Percentiles rank a stretch among this genome's conserved stretches.
Evolutionary conservation across 1,140 invertebrate species (phyloP).

Genomic region (Cherax quadricarinatus): DNA sequence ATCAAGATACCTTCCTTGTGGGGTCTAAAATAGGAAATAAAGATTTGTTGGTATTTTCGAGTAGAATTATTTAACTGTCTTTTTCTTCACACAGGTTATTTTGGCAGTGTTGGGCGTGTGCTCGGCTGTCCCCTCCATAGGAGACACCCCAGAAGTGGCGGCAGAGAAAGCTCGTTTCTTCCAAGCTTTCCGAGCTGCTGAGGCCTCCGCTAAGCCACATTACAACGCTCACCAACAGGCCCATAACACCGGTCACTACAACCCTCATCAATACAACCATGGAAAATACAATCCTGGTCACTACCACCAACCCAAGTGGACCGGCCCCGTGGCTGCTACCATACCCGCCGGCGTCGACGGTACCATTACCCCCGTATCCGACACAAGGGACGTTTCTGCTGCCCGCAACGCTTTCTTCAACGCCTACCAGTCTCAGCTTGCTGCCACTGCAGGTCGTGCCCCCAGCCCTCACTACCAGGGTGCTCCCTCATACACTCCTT

Average conservation of each 20-base stretch:
- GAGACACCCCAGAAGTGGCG: conserved; percentile 44
- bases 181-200: conserved; percentile 51
- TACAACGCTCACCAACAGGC: conserved; percentile 31
- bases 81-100: conserved; percentile 29
- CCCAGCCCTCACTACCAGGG: neutral
- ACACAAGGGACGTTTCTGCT: conserved; percentile 64
- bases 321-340: conserved; percentile 66
- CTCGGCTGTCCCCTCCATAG: conserved; percentile 52
- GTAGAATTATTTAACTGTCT: too few species aligned
- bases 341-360: conserved; percentile 71
- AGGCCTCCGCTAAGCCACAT: conserved; percentile 30
- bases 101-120: conserved; percentile 60
- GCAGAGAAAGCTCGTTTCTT: conserved; percentile 61
- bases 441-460: conserved; percentile 8
- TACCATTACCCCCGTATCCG: conserved; percentile 38
- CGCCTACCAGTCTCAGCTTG: conserved; percentile 41
- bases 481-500: neutral
- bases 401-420: conserved; percentile 62
- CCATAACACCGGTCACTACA: neutral
- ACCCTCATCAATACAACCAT: neutral
- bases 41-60: too few species aligned
- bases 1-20: too few species aligned
- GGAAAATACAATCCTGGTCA: neutral
- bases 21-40: too few species aligned
- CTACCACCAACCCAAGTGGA: conserved; percentile 64